Conservation (phyloP, 2,113 vertebrate species). For the Takifugu flavidus region DNA sequence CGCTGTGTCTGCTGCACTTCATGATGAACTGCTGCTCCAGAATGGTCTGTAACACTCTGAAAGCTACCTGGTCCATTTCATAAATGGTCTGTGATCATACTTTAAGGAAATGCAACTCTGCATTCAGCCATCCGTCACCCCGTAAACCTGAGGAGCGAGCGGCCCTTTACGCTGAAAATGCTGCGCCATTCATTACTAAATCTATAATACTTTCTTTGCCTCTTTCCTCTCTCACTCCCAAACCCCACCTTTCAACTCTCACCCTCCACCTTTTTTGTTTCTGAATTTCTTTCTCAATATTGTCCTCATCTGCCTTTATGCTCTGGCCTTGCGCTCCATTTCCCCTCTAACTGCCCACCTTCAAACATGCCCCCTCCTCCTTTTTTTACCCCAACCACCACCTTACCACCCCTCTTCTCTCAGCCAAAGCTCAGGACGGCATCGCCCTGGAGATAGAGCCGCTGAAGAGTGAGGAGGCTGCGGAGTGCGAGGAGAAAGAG, state of each 20-base stretch:
- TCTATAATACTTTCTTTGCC: slow-evolving; percentile 54
- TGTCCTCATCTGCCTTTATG: slow-evolving; percentile 31
- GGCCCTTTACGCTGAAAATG: slow-evolving; percentile 22
- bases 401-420: slow-evolving; percentile 54
- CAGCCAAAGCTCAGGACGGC: slow-evolving; percentile 96
- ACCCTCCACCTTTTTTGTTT: slow-evolving; percentile 10
- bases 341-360: neutral
- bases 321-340: neutral
- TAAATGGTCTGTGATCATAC: slow-evolving; percentile 30
- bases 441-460: slow-evolving; percentile 96
- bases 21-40: slow-evolving; percentile 43
- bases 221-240: slow-evolving; percentile 49
- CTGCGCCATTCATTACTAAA: slow-evolving; percentile 14
- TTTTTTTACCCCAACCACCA: slow-evolving; percentile 14
- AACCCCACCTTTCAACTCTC: slow-evolving; percentile 1
- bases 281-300: slow-evolving; percentile 20
- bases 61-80: slow-evolving; percentile 33
- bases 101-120: slow-evolving; percentile 20
- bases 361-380: slow-evolving; percentile 13
- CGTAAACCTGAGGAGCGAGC: slow-evolving; percentile 24
- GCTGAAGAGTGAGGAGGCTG: slow-evolving; percentile 90
- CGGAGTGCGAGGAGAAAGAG: slow-evolving; percentile 84
- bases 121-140: slow-evolving; percentile 22
- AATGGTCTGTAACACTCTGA: slow-evolving; percentile 41
- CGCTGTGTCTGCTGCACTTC: slow-evolving; percentile 52